Base-by-base conservation (phyloP, 2,888 invertebrate genomes). In the Smittia aterrima region DNA sequence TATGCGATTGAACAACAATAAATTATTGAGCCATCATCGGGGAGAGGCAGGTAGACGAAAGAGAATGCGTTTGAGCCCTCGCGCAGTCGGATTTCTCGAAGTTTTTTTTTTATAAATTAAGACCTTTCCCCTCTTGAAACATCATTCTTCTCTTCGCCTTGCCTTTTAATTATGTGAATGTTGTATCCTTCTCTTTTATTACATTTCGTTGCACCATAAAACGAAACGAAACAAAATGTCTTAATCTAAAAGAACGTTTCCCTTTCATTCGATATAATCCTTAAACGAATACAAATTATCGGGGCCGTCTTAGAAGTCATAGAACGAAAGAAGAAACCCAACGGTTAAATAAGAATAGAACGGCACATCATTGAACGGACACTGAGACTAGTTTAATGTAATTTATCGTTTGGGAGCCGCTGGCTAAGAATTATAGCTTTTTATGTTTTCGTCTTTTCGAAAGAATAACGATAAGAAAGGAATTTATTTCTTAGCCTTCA, bases 221-320 rank as follows among this genome's bases (percentile, higher is more conserved):
- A 66, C 13, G 20, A 16, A 25, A 41, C 11, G 24, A 24, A 13
- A 66, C 40, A 47, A 22, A 68, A 68, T 53, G 41, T 68, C 68
- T 68, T 68, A 68, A 68, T 68, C 47, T 68, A 16, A 27, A 16
- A 32, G 20, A 22, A 40, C 40, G 18, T 16, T 40, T 66, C 20
- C 66, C 11, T 38, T 64, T 66, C 66, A 13, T 66, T 18, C 11
- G 24, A 24, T 66, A 9, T 18, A 66, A 18, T 66, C 38, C 32
- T 68, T 47, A 68, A 68, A 68, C 24, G 47, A 47, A 68, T 41
- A 68, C 68, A 68, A 68, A 68, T 68, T 68, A 68, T 68, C 68
- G 53, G 38, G 66, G 38, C 22, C 32, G 66, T 25, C 11, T n/a
- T 16, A 32, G 25, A 38, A 13, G 25, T 27, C 11, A 58, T 27